Evolutionary conservation across 2,113 vertebrate genomes (phyloP).

Genomic region (Muntiacus muntjak): DNA sequence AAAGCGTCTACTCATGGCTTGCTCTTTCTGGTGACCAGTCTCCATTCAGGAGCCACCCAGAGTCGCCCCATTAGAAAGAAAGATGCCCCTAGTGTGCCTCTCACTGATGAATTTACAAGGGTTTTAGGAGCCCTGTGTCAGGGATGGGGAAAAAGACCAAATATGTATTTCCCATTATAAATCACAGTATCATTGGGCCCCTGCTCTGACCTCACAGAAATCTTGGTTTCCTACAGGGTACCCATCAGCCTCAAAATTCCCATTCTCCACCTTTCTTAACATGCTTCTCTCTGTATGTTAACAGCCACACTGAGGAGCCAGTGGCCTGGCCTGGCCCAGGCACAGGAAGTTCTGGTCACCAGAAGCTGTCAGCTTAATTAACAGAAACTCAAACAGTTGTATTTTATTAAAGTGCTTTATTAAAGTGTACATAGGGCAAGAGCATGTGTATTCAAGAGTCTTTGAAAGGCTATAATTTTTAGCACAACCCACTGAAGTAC

Average conservation of each 20-base stretch:
- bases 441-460: neutral
- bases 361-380: neutral
- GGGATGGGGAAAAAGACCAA: neutral
- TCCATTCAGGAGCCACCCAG: neutral
- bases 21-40: neutral
- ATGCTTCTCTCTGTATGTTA: neutral
- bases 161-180: neutral
- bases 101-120: neutral
- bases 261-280: neutral
- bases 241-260: neutral
- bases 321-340: neutral
- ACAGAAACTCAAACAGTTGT: neutral
- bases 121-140: neutral
- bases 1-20: neutral
- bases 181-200: neutral
- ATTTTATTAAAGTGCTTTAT: neutral
- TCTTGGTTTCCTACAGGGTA: neutral
- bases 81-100: neutral
- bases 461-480: conserved; percentile 4
- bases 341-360: neutral
- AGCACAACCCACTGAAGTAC: neutral
- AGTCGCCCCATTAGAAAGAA: neutral
- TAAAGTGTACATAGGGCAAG: neutral
- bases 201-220: neutral
- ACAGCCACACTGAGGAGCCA: neutral